Evolutionary conservation across 2,113 vertebrate species (phyloP).

Genomic region (Cyanocitta stelleri): DNA sequence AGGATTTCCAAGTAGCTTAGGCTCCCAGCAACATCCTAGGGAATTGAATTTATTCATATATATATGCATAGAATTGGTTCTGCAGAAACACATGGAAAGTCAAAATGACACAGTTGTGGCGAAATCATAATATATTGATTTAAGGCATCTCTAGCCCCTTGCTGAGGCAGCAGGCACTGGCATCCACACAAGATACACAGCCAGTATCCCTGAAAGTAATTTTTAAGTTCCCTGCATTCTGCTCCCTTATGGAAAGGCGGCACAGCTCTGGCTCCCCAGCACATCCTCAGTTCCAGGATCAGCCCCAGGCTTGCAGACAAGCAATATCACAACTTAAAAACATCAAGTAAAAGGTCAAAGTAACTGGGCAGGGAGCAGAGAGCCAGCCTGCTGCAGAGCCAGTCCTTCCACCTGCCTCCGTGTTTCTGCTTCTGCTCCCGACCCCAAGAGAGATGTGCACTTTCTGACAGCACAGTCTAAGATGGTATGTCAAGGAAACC

Average conservation of each 20-base stretch:
- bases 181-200: background rate
- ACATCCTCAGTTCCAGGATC: background rate
- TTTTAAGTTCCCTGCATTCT: background rate
- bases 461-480: background rate
- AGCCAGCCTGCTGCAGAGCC: background rate
- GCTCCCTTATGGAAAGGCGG: background rate
- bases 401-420: fast-evolving
- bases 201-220: background rate
- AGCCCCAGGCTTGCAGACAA: background rate
- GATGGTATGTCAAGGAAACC: background rate
- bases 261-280: background rate
- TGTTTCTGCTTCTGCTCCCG: background rate
- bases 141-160: background rate
- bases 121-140: background rate
- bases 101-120: background rate
- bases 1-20: background rate
- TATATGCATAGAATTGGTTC: background rate
- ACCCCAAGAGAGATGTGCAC: fast-evolving
- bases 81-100: background rate
- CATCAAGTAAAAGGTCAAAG: background rate
- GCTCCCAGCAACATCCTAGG: background rate
- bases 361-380: background rate
- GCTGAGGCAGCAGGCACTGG: background rate
- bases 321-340: background rate
- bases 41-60: background rate